Evolutionary conservation across 2,113 vertebrate genomes (phyloP), one percentile per base, ranked within the genome.

Genomic region (Kobus ellipsiprymnus): DNA sequence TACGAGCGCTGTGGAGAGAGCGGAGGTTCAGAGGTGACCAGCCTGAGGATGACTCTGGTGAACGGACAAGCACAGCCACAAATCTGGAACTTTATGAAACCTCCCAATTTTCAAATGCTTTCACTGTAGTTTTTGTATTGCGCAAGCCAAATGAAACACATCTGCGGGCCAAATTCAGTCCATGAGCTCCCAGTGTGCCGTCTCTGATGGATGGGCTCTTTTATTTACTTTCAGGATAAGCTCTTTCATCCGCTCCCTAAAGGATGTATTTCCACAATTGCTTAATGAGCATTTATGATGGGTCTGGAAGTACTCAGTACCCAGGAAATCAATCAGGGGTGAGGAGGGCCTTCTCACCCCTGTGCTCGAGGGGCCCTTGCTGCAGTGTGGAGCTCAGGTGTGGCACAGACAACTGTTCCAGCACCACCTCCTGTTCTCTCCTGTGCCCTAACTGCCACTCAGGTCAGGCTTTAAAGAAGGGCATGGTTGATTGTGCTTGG

Each of bases 71-170:
- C 80, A 95, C 96, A 95, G 74, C 85, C 85, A 87, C 71, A 87
- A 62, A 94, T 59, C 36, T 52, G 77, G 84, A 91, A 90, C 90
- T 96, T 67, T 96, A 40, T 91, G 90, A 96, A 95, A 88, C 36
- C 74, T 48, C 60, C 48, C n/a, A 82, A 46, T 87, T 94, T 84
- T 94, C 93, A 92, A 86, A 54, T 71, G 40, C 55, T 23, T 13
- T 83, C 44, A 91, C 30, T 88, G 33, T 93, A 95, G 54, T 81
- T 77, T 91, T 60, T 85, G 44, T 93, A 89, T 10, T 29, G 33
- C 9, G 5, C 6, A 48, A 36, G 59, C 87, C 96, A 98, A 95
- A 52, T 21, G 48, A 94, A 97, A 97, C 54, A 94, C 13, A 25
- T 55, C 11, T n/a, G 44, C 15, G 21, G 86, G 74, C 96, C 94